These are phyloP conservation scores for Diadophis punctatus DNA, from an alignment of 2,113 vertebrate species.

Conservation along the genomic window DNA sequence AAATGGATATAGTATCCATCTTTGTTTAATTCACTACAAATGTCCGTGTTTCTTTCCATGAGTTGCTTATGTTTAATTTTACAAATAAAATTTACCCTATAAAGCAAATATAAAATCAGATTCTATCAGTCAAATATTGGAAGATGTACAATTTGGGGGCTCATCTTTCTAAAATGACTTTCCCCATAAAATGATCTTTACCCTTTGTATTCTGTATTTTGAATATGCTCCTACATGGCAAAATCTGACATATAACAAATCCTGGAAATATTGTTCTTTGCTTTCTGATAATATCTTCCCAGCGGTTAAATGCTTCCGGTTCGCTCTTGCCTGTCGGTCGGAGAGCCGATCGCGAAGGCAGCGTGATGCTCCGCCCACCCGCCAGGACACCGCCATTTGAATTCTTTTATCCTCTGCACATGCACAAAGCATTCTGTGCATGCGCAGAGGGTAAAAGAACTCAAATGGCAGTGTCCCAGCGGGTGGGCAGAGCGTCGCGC, in stretches of 20 bases:
- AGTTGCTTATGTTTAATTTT: background rate
- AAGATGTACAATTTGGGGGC: background rate
- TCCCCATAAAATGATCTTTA: background rate
- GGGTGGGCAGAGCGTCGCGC: no score
- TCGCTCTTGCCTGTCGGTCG: no score
- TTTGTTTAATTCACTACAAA: background rate
- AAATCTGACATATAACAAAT: background rate
- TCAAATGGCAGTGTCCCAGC: no score
- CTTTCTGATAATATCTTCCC: background rate
- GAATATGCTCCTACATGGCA: background rate
- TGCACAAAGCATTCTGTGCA: no score
- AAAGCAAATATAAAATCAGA: background rate
- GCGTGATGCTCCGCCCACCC: no score
- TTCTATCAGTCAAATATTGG: background rate
- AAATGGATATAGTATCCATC: background rate
- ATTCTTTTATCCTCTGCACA: no score
- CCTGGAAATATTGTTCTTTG: background rate
- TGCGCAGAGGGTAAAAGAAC: no score
- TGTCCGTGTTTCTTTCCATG: background rate
- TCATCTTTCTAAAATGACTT: background rate
- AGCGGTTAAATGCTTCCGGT: no score
- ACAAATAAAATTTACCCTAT: background rate
- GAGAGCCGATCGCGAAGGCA: no score
- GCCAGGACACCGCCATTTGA: no score
- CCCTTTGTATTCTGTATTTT: background rate